phyloP scores from a whole-genome alignment of 1,140 invertebrate genomes.

The Orussus abietinus region DNA sequence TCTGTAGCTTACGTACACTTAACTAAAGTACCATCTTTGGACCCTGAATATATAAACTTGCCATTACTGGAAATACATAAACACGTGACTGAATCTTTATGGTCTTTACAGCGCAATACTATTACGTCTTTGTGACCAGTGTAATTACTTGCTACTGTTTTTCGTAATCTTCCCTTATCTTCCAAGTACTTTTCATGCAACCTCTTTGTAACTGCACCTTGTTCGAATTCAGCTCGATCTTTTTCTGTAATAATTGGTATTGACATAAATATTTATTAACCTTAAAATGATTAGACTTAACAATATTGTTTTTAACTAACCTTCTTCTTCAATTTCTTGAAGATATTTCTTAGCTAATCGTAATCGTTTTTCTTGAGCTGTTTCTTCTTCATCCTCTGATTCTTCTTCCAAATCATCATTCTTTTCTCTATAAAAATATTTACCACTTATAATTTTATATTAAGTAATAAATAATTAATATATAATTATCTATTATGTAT shows the following conservation, averaged over 20 bases:
- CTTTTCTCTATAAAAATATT: conserved; percentile 12
- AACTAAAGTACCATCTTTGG: conserved; percentile 82
- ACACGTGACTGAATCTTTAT: conserved; percentile 78
- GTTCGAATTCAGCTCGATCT: conserved; percentile 64
- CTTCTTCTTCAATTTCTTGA: conserved; percentile 77
- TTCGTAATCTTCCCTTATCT: conserved; percentile 74
- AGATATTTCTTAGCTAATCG: conserved; percentile 86
- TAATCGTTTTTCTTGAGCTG: conserved; percentile 84
- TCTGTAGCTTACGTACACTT: conserved; percentile 65
- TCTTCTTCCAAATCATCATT: conserved; percentile 36
- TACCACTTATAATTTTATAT: background rate
- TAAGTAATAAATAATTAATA: conserved; percentile 8
- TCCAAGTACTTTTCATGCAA: conserved; percentile 82
- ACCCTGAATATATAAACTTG: conserved; percentile 74
- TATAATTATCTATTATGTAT: conserved; percentile 4
- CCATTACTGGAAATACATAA: conserved; percentile 74
- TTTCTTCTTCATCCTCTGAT: conserved; percentile 71
- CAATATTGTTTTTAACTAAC: conserved; percentile 34
- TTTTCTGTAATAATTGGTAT: conserved; percentile 55
- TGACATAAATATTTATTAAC: conserved; percentile 8
- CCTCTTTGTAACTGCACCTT: conserved; percentile 66
- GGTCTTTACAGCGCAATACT: conserved; percentile 66
- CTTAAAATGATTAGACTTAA: conserved; percentile 8
- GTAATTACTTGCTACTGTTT: conserved; percentile 69
- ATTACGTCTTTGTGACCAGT: conserved; percentile 52